A percentile compares a stretch with the other conserved stretches of the same genome.
These are phyloP conservation scores for Pygathrix nemaeus DNA, from an alignment of 2,113 vertebrate genomes.

Conservation along the genomic window DNA sequence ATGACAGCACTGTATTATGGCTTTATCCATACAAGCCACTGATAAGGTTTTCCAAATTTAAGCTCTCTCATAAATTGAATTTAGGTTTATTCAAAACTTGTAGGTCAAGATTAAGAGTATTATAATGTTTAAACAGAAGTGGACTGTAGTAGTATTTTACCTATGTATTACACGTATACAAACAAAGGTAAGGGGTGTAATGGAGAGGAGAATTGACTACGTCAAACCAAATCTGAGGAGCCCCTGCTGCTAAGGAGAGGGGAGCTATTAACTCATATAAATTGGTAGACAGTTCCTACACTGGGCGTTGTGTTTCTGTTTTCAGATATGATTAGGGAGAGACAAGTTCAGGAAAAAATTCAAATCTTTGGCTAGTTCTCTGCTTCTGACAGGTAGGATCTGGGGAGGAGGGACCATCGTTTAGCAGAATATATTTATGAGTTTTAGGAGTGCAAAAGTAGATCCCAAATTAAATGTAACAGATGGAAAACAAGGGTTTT, in stretches of 20 bases:
- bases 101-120: neutral
- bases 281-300: neutral
- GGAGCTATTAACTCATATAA: neutral
- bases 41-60: neutral
- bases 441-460: neutral
- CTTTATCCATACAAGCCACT: neutral
- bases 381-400: neutral
- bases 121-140: neutral
- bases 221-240: neutral
- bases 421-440: neutral
- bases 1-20: neutral
- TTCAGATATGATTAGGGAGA: neutral
- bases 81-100: neutral
- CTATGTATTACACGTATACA: neutral
- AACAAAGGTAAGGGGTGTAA: neutral
- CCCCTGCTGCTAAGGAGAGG: neutral
- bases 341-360: neutral
- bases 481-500: neutral
- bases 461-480: neutral
- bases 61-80: neutral
- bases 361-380: neutral
- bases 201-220: neutral
- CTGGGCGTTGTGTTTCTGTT: neutral
- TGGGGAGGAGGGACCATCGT: neutral
- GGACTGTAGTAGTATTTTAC: neutral